Evolutionary conservation across 2,888 invertebrate genomes (phyloP), one percentile per base, ranked within the genome.

Genomic region (Unio delphinus): DNA sequence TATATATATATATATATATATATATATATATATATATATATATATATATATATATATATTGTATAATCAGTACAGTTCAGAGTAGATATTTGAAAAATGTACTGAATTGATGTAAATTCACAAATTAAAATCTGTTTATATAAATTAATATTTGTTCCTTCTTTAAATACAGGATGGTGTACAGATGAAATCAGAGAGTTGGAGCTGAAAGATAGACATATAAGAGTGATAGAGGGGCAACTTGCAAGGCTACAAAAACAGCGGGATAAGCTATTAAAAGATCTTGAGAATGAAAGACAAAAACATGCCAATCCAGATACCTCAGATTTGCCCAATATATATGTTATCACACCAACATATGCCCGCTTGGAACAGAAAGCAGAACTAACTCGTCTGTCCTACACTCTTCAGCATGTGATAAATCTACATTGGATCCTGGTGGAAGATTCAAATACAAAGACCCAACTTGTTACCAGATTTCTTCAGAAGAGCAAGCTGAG

Each of bases 371-470:
- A 83, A 59, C 98, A 98, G 91, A 96, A 96, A 90, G 98, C 98
- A 17, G 98, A 98, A 90, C 91, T 98, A 18, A 97, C 97, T 1
- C 90, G 98, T 87, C 90, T 98, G 70, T 94, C 95, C 11, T 95
- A 98, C 87, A 94, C 96, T 4, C 92, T 98, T 76, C 93, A 83
- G 92, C 92, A 95, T 81, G 94, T 97, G 72, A 94, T 95, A 74
- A 95, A 96, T 89, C 92, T 98, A 71, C 95, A 96, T 88, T 98
- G 98, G 98, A 94, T 98, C 79, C 92, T 98, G 60, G 93, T 98
- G 55, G 98, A 98, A 91, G 98, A 98, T 90, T 92, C 96, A 0
- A 91, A 92, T 23, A 89, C 89, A 11, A 95, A 93, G 87, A 94
- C 94, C 1, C 89, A 91, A 30, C 91, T 96, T 69, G 95, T 98